Conservation (phyloP, 2,888 invertebrate species). For the Tetrapedia diversipes region DNA sequence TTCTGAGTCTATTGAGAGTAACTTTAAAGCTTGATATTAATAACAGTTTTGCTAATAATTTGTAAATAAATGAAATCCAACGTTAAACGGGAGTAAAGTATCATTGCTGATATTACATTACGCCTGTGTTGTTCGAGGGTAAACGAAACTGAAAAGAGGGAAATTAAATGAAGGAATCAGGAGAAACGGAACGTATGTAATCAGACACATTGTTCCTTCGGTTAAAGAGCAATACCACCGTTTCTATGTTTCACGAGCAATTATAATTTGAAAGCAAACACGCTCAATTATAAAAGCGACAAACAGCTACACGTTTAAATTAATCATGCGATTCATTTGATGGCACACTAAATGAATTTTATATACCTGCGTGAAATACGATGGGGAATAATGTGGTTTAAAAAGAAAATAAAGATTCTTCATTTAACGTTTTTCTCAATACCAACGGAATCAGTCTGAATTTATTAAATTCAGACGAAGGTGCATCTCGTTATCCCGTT, state of each 20-base stretch:
- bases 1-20: too few species aligned
- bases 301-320: background rate
- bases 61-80: too few species aligned
- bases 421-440: background rate
- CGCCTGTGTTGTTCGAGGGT: background rate
- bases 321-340: too few species aligned
- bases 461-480: background rate
- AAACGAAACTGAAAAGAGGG: background rate
- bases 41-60: too few species aligned
- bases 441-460: background rate
- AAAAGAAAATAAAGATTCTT: background rate
- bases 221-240: too few species aligned
- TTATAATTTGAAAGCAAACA: background rate
- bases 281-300: background rate
- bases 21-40: too few species aligned
- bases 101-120: background rate
- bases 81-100: too few species aligned
- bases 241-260: background rate
- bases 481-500: constrained; percentile 1
- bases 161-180: background rate
- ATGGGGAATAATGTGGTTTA: too few species aligned
- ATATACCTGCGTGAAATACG: background rate
- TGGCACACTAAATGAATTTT: background rate
- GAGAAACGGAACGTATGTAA: too few species aligned
- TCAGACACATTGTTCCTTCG: constrained; percentile 2